Evolutionary conservation across 2,888 invertebrate species (phyloP), one percentile per base, ranked within the genome.

Genomic region (Parelbella ahira): DNA sequence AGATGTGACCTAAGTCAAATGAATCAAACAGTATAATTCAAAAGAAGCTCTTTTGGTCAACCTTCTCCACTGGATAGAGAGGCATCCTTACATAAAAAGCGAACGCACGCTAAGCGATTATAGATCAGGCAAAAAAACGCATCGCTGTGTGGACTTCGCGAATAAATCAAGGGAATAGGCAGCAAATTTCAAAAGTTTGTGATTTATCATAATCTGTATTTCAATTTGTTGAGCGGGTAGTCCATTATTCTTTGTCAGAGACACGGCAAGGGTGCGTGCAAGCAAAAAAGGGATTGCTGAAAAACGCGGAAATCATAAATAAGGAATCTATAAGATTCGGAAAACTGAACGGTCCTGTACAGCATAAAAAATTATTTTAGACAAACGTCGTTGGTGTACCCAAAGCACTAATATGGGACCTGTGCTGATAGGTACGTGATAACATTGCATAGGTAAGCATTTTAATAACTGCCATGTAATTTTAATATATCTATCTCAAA

Each of bases 161-260:
- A 70, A 82, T 82, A 83, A 82, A 81, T 83, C 80, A 79, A 60
- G 59, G 59, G 63, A 68, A 70, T 79, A 75, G 71, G 70, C 74
- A 77, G 68, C 71, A 75, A 79, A 82, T 79, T 81, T 76, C 79
- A 80, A 83, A 82, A 84, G 72, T 82, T 84, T 81, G 74, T 81
- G 83, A 84, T 84, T 84, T 84, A 84, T 84, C 83, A 84, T 83
- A 81, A 83, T 82, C 77, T 72, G 72, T 68, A 81, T 80, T 80
- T 75, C 82, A 81, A 83, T 84, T 83, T 82, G 76, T 72, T 66
- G 77, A 79, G 70, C 72, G 75, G 68, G 60, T 64, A 74, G 72
- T 79, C 82, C 84, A 84, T 84, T 84, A 82, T 81, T 86, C 80
- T 78, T 73, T 67, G 84, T 86, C 84, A 83, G 61, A 70, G 74